Percentiles rank a stretch among this genome's conserved stretches.
Conservation (phyloP, 2,113 vertebrate species). For the Thryonomys swinderianus region DNA sequence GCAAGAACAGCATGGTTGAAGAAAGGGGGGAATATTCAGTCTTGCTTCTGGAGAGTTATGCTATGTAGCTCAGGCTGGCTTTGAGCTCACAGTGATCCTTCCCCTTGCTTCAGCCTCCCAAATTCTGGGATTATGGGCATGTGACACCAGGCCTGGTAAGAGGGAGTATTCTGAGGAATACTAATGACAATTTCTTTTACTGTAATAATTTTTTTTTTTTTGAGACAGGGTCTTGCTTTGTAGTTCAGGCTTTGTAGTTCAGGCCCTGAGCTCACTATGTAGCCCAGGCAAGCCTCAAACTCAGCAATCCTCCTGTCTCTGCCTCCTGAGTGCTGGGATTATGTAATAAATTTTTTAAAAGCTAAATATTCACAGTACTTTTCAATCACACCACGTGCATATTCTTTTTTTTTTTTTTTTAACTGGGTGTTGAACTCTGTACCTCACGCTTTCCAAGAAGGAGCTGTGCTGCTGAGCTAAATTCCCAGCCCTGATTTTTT, state of each 20-base stretch:
- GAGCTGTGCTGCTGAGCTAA: no score
- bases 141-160: neutral
- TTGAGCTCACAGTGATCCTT: neutral
- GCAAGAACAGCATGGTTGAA: neutral
- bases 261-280: no score
- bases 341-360: neutral
- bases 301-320: no score
- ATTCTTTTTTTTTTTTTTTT: neutral
- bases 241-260: no score
- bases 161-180: neutral
- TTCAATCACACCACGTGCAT: neutral
- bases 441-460: no score
- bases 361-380: neutral
- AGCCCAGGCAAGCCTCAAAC: no score
- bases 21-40: neutral
- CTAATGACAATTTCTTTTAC: neutral
- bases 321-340: no score
- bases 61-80: neutral
- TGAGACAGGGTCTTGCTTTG: no score
- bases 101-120: neutral
- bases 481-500: neutral
- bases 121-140: neutral
- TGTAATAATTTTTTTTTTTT: neutral
- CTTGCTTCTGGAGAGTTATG: neutral
- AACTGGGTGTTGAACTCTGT: no score